Base-by-base conservation (phyloP, 2,888 invertebrate genomes). In the Drosophila glabriapex region DNA sequence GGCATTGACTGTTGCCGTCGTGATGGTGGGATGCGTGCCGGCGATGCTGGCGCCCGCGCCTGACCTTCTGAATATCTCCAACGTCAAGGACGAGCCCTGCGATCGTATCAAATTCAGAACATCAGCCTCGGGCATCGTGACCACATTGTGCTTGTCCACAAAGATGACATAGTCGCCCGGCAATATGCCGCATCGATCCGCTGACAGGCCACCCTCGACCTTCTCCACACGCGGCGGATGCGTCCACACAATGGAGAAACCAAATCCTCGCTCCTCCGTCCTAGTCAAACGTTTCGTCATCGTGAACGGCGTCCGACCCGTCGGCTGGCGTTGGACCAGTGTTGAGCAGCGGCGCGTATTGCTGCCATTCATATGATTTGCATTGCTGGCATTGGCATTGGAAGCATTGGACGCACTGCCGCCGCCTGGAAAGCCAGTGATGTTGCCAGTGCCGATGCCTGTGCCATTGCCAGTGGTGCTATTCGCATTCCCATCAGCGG, bases 81-180 rank as follows among this genome's bases (percentile, higher is more conserved):
- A 92, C 60, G 94, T 95, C 83, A 97, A 94, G 87, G 95, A 94
- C 92, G 95, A 96, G 76, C 96, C 97, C 83, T 95, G 96, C 67
- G 96, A 95, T 92, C 96, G 96, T 94, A 78, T 95, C 90, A 95
- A 92, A 93, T 95, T 95, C 82, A 95, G 92, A 82, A 95, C 94
- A 94, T 96, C 96, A 85, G 96, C 95, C 95, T 97, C 90, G 95
- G 96, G 95, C 93, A 96, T 95, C 80, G 96, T 97, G 74, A 97
- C 97, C 49, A 98, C 97, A 92, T 97, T 98, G 92, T 96, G 96
- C 91, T 96, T 96, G 80, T 97, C 97, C 66, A 97, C 97, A 93
- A 97, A 97, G 77, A 98, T 97, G 76, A 98, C 96, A 93, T 97
- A 97, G 93, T 97, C 97, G 22, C 97, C 97, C 3, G 97, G 97